Conservation (phyloP, 1,140 invertebrate species). For the Phocides pigmalion region DNA sequence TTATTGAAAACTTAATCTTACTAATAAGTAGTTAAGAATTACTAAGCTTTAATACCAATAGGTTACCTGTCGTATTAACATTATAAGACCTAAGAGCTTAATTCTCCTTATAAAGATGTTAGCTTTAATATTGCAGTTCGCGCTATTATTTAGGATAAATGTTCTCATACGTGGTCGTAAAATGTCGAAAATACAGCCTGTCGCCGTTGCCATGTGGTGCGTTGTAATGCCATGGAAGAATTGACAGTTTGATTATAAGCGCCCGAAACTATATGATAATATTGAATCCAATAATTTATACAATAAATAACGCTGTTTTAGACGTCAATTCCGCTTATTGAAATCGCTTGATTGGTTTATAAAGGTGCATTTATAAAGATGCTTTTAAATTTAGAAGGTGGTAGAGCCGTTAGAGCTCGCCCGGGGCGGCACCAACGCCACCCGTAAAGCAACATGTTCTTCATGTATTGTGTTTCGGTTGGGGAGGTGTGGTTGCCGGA, state of each 20-base stretch:
- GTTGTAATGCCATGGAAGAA: conserved; percentile 10
- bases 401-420: no score
- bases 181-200: conserved; percentile 15
- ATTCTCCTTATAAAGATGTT: conserved; percentile 1
- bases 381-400: no score
- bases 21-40: no score
- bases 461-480: no score
- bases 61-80: background rate
- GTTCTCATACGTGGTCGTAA: conserved; percentile 6
- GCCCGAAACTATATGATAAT: conserved; percentile 18
- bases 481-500: no score
- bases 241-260: conserved; percentile 24
- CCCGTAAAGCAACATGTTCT: no score
- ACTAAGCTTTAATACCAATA: background rate
- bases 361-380: no score
- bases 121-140: background rate
- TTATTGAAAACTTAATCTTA: no score
- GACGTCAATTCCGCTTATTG: conserved; percentile 2
- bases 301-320: conserved; percentile 20
- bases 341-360: conserved; percentile 2
- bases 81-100: background rate
- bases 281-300: conserved; percentile 25
- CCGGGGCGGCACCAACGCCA: no score
- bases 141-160: background rate
- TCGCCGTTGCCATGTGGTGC: background rate